Base-by-base conservation (phyloP, 2,888 invertebrate species). In the Sepioteuthis lessoniana region DNA sequence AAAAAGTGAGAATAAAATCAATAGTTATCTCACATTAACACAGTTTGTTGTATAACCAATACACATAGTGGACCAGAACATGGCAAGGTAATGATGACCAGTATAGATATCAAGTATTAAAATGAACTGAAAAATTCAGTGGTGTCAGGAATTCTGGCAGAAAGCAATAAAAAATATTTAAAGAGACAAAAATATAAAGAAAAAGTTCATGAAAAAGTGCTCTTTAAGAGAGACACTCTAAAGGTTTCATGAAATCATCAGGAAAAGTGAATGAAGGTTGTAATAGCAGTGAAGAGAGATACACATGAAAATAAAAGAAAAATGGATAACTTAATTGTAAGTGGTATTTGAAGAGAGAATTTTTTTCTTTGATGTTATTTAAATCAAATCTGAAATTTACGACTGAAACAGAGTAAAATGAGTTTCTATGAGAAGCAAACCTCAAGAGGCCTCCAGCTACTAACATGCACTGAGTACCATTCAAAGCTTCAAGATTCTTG, bases 271-370 rank as follows among this genome's bases (percentile, higher is more conserved):
- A 19, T 31, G 76, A 19, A 31, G n/a, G n/a, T 13, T 76, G 19
- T 50, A 16, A n/a, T 76, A 10, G 76, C n/a, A 10, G 76, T 31
- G 31, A n/a, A 76, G 5, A 16, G n/a, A 76, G n/a, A 76, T 60
- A 60, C 28, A 60, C 76, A 76, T n/a, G 16, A 76, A 31, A 13
- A 76, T 13, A 76, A 76, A 76, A 76, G 10, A 76, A n/a, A 76
- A 76, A 76, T 76, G 76, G n/a, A 76, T 76, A 76, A n/a, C 76
- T 76, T 76, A 76, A 76, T 76, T 76, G 76, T n/a, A 76, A 76
- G 76, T 76, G 31, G 76, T 31, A 76, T 76, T 76, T 76, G 31
- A 76, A 76, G 31, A 19, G 19, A n/a, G 13, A 76, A n/a, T n/a
- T 76, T 76, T 76, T 60, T 25, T 76, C n/a, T 31, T 31, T n/a